Evolutionary conservation across 2,113 vertebrate genomes (phyloP).

Genomic region (Limnothrissa miodon): DNA sequence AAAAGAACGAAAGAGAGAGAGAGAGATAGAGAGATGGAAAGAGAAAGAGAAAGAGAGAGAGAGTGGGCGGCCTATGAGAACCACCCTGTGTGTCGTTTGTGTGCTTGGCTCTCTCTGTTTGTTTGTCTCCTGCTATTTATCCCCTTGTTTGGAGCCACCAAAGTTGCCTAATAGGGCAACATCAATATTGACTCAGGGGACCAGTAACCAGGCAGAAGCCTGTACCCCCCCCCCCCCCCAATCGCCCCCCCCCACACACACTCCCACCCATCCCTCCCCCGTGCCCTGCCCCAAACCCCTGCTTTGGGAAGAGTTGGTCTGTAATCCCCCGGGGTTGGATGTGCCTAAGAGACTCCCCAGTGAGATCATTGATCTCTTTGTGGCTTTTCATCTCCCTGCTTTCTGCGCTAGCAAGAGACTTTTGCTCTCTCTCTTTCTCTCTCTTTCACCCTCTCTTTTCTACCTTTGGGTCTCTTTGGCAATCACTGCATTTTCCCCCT

Average conservation of each 20-base stretch:
- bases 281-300: not conserved
- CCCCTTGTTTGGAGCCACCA: slow-evolving; percentile 33
- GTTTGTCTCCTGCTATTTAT: slow-evolving; percentile 29
- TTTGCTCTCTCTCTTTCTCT: not conserved
- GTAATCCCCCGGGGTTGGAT: slow-evolving; percentile 24
- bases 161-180: slow-evolving; percentile 7
- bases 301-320: slow-evolving; percentile 19
- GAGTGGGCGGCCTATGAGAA: slow-evolving; percentile 9
- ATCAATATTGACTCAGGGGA: slow-evolving; percentile 31
- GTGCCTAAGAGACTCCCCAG: slow-evolving; percentile 10
- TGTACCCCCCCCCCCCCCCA: not conserved
- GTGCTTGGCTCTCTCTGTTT: slow-evolving; percentile 14
- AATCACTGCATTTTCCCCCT: not conserved
- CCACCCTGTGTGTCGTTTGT: slow-evolving; percentile 24
- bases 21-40: slow-evolving; percentile 23
- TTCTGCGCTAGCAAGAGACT: not conserved
- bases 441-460: not conserved
- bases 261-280: not conserved
- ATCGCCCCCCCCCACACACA: not conserved
- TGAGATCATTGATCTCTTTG: slow-evolving; percentile 25
- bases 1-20: not conserved
- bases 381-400: slow-evolving; percentile 20
- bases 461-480: not conserved
- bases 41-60: no score
- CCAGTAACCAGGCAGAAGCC: slow-evolving; percentile 4